Evolutionary conservation across 1,140 invertebrate genomes (phyloP), one percentile per base, ranked within the genome.

Genomic region (Achroia grisella): DNA sequence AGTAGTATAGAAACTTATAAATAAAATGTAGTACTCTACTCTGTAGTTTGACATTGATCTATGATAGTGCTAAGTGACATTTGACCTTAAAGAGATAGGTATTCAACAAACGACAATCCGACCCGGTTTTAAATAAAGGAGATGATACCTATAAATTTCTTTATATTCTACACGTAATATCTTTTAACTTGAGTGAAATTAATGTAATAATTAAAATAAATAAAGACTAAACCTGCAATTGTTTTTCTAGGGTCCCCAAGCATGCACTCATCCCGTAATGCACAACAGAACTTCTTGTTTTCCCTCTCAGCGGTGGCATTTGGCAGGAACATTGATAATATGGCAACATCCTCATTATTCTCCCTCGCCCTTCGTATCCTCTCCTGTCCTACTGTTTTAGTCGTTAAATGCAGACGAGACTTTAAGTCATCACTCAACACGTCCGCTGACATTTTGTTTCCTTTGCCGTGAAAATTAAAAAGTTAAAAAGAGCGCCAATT

Each of bases 311-410:
- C 85, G 2, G 90, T 87, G 28, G 89, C 87, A 53, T 90, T 91
- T 0, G 92, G 92, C 35, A 93, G 75, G 52, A 95, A 92, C 90
- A 94, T 94, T 44, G 93, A 93, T 49, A 95, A 86, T 62, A 95
- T 91, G 32, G 94, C 94, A 31, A 95, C 89, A 86, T 95, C 94
- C 77, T 95, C 94, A 72, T 94, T 93, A 63, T 91, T 91, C 53
- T 94, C 93, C 71, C 91, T 89, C 10, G 93, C 93, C 68, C 89
- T 88, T 57, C 89, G 87, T 58, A 94, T 93, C 64, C 92, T 86
- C 8, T 94, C 92, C 51, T 92, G 91, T 8, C 92, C 92, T 32
- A 93, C 90, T 11, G 90, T 94, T 80, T 93, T 93, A 28, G 90
- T 92, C 44, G 90, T 90, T 66, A 94, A 87, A 71, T 92, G 89